phyloP scores from a whole-genome alignment of 2,888 invertebrate genomes.

The Drosophila monieri region DNA sequence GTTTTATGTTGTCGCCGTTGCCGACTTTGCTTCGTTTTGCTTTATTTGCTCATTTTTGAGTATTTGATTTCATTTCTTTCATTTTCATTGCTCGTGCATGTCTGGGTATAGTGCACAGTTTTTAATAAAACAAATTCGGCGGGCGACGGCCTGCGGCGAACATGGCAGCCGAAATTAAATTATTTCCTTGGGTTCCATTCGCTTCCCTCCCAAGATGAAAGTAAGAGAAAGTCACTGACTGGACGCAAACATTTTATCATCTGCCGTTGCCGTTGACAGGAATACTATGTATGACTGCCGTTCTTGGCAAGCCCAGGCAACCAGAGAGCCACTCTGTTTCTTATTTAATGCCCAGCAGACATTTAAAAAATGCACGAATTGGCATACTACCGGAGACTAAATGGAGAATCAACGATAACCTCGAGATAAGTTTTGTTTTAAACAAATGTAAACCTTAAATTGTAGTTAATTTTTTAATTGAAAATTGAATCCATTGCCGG shows the following conservation, averaged over 20 bases:
- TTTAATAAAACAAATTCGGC: conserved; percentile 77
- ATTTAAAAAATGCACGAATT: conserved; percentile 52
- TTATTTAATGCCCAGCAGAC: conserved; percentile 63
- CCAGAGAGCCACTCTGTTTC: conserved; percentile 40
- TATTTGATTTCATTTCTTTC: conserved; percentile 74
- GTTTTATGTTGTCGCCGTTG: conserved; percentile 13
- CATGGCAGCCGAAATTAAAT: conserved; percentile 77
- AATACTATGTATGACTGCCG: conserved; percentile 64
- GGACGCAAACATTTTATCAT: conserved; percentile 72
- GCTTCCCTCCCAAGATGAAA: conserved; percentile 45
- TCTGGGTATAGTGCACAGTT: conserved; percentile 56
- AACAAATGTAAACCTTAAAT: not conserved
- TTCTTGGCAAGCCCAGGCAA: conserved; percentile 38
- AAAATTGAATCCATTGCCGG: not conserved
- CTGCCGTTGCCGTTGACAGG: conserved; percentile 60
- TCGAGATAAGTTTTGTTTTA: no score
- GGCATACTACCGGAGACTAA: not conserved
- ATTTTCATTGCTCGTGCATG: conserved; percentile 21
- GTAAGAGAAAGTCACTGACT: conserved; percentile 44
- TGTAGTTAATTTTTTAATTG: not conserved
- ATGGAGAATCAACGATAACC: conserved; percentile 1
- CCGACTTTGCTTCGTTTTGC: conserved; percentile 26
- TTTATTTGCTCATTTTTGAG: conserved; percentile 71
- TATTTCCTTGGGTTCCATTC: conserved; percentile 64
- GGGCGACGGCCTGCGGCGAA: conserved; percentile 73